Base-by-base conservation (phyloP, 2,113 vertebrate species). In the Pelecanoides urinatrix region DNA sequence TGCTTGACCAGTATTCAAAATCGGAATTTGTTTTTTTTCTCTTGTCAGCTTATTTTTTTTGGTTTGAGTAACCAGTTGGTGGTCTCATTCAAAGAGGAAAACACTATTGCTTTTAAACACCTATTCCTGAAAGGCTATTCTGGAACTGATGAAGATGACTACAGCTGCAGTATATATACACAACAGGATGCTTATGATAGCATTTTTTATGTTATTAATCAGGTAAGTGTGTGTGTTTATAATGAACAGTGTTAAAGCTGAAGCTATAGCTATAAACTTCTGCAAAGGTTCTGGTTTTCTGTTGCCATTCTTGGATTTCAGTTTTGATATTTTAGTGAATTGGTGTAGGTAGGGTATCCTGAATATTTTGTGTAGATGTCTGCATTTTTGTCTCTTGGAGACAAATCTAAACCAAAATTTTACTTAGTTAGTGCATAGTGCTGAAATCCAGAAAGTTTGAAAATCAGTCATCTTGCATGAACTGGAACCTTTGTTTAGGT, bases 11-110 rank as follows among this genome's bases (percentile, higher is more conserved):
- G 6, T 55, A 27, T 70, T 94, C 17, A 63, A 36, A 86, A 49
- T 29, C 32, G 2, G 10, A 23, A 42, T 49, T n/a, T 12, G 5
- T 30, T 36, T 66, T 36, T 66, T 45, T 94, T 65, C 86, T 38
- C 86, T 92, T 96, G 56, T 44, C 94, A 99, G 99, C 99, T 99
- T 52, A 94, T 99, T 68, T 97, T 99, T 40, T 99, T 99, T 83
- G 99, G 99, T 70, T 98, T 99, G 93, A 99, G 98, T 97, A 99
- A 99, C 97, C 99, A 99, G 96, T 97, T 99, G 95, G 99, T 99
- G 86, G 99, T 99, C 86, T 98, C 99, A 17, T 99, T 99, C 91
- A 99, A 99, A 97, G 99, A 99, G 88, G 99, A 99, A 94, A 99
- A 98, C 90, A 97, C 95, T 21, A 82, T 99, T 96, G 98, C 99